Evolutionary conservation across 2,113 vertebrate genomes (phyloP).

Genomic region (Syngnathoides biaculeatus): DNA sequence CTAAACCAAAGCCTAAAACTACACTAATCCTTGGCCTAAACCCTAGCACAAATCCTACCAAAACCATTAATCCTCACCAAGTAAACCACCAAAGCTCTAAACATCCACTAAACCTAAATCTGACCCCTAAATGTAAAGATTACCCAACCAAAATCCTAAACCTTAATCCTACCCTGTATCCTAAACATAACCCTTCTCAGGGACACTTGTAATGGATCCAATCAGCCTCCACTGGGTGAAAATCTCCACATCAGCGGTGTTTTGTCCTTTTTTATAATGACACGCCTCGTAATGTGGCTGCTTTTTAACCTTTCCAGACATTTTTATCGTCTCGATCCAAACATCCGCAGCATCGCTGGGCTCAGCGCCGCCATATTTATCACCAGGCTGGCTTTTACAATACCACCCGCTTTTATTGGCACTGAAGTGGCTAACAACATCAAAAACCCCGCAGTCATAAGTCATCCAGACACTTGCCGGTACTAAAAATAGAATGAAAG

Average conservation of each 20-base stretch:
- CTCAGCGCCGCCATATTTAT: background rate
- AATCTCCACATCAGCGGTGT: conserved; percentile 46
- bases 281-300: conserved; percentile 37
- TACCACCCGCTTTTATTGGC: conserved; percentile 7
- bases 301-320: conserved; percentile 47
- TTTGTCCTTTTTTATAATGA: conserved; percentile 39
- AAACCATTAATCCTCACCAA: no score
- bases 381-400: background rate
- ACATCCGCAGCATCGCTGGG: conserved; percentile 19
- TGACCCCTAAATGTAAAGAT: background rate
- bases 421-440: conserved; percentile 4
- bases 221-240: conserved; percentile 43
- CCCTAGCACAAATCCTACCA: no score
- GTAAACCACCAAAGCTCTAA: no score
- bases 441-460: background rate
- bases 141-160: no score
- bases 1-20: no score
- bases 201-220: conserved; percentile 43
- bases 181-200: background rate
- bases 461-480: background rate
- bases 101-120: no score
- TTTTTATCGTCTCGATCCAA: conserved; percentile 40
- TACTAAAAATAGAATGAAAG: conserved; percentile 11
- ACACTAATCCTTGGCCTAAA: no score
- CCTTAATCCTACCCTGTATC: no score